Percentiles rank a stretch among this genome's conserved stretches.
phyloP scores from a whole-genome alignment of 1,140 invertebrate genomes.

The Geopemphigus sp. region DNA sequence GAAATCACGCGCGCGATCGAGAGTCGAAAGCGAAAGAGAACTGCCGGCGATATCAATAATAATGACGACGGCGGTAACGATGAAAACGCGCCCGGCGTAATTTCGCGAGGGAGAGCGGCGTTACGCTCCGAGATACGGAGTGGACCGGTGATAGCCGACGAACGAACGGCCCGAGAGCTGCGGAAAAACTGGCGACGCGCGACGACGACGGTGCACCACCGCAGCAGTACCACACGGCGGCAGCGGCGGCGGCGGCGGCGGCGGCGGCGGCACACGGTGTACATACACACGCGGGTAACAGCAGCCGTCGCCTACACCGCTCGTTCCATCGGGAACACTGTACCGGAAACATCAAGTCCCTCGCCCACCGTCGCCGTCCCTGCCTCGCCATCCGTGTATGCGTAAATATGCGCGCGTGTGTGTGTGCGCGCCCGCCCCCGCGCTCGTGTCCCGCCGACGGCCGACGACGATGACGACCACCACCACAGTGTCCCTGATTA shows the following conservation, averaged over 20 bases:
- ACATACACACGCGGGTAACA: conserved; percentile 47
- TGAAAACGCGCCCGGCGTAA: neutral
- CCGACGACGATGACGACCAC: too few species aligned
- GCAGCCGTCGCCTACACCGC: neutral
- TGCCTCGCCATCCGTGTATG: too few species aligned
- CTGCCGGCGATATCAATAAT: too few species aligned
- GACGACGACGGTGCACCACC: neutral
- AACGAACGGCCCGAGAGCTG: neutral
- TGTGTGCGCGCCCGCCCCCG: too few species aligned
- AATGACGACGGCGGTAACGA: neutral
- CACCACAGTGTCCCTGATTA: too few species aligned
- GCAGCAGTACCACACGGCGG: too few species aligned
- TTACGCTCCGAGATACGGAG: neutral
- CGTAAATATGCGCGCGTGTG: too few species aligned
- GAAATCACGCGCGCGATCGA: too few species aligned
- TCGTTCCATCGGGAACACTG: conserved; percentile 25
- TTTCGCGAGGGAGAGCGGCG: neutral
- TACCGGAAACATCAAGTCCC: conserved; percentile 40
- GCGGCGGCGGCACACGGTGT: conserved; percentile 25
- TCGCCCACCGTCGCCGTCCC: too few species aligned
- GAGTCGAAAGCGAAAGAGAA: neutral
- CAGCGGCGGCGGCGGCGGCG: conserved; percentile 20
- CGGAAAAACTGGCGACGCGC: neutral
- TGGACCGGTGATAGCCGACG: too few species aligned
- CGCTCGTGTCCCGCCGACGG: too few species aligned